Conservation (phyloP, 2,797 vertebrate species). For the Falco concolor region DNA sequence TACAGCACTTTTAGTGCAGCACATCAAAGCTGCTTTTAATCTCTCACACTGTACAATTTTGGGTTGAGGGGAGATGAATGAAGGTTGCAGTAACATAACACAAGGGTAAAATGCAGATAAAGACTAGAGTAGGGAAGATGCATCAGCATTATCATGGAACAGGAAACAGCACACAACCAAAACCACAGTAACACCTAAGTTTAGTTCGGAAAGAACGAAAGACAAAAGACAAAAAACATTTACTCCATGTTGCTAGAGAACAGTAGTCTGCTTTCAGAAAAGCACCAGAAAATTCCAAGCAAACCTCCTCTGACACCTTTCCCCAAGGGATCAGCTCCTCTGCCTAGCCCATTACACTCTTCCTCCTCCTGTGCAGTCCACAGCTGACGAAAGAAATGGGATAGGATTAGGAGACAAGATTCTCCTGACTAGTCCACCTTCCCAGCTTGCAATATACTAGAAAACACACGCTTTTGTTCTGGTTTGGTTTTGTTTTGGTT, state of each 20-base stretch:
- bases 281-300: neutral
- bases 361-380: neutral
- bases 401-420: neutral
- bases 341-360: neutral
- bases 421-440: neutral
- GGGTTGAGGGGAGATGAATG: neutral
- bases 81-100: neutral
- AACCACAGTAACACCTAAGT: neutral
- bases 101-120: neutral
- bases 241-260: neutral
- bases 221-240: neutral
- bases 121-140: neutral
- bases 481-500: neutral
- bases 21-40: neutral
- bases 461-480: neutral
- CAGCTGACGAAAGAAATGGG: neutral
- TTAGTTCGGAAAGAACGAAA: neutral
- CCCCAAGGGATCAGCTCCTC: neutral
- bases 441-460: neutral
- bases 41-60: neutral
- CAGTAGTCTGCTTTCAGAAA: neutral
- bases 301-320: neutral
- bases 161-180: neutral
- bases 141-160: neutral
- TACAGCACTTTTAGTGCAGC: neutral